These are phyloP conservation scores for Oxystoma pomonae DNA, from an alignment of 2,888 invertebrate species.

Conservation along the genomic window DNA sequence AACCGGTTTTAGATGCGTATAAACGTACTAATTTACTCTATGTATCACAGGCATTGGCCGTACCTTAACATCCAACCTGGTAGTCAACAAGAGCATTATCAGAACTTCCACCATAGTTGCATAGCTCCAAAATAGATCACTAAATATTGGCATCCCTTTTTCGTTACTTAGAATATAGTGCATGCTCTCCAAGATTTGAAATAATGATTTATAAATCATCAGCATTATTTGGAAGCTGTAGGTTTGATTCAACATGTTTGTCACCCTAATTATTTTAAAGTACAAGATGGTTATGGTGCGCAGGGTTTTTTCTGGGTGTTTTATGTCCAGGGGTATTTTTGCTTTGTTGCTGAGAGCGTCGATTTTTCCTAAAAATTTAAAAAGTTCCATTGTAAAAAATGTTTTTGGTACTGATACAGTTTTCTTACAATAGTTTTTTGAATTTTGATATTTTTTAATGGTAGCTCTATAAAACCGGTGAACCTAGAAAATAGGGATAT, in stretches of 20 bases:
- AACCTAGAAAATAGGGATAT: too few species aligned
- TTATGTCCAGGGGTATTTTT: neutral
- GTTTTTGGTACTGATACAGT: too few species aligned
- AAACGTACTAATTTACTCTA: too few species aligned
- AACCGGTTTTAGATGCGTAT: too few species aligned
- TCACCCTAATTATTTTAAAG: neutral
- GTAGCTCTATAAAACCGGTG: too few species aligned
- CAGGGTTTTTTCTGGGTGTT: neutral
- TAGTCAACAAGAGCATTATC: neutral
- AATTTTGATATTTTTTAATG: too few species aligned
- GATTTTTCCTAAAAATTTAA: neutral
- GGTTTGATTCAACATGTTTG: constrained; percentile 1
- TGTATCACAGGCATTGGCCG: too few species aligned
- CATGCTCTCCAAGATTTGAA: neutral
- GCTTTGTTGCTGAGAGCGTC: neutral
- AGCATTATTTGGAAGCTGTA: constrained; percentile 1
- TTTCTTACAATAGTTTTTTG: too few species aligned
- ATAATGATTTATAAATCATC: neutral
- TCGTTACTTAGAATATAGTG: neutral
- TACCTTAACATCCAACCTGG: neutral
- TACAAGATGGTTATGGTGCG: neutral
- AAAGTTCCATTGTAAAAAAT: too few species aligned
- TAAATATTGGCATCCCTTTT: neutral
- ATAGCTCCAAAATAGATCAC: constrained; percentile 2
- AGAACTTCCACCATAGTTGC: neutral